Percentiles rank a stretch among this genome's conserved stretches.
Evolutionary conservation across 2,797 vertebrate genomes (phyloP).

Genomic region (Pogonophryne albipinna): DNA sequence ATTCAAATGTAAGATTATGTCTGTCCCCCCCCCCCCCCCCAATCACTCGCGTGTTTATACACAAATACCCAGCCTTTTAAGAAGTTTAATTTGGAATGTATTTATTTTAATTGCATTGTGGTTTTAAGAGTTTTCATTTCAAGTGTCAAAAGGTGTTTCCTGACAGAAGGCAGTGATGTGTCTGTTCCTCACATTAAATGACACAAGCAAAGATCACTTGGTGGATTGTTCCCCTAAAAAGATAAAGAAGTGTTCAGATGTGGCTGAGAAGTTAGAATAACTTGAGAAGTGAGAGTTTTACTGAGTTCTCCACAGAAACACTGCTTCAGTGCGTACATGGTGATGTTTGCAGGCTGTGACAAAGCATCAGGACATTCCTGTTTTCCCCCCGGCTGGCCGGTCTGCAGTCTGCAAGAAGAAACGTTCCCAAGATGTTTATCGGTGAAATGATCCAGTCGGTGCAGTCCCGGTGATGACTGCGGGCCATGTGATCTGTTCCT

Average conservation of each 20-base stretch:
- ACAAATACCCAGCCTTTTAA: neutral
- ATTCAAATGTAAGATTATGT: neutral
- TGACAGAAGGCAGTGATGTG: slow-evolving; percentile 47
- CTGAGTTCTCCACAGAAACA: neutral
- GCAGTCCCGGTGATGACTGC: slow-evolving; percentile 50
- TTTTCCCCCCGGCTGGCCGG: slow-evolving; percentile 48
- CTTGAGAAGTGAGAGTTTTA: slow-evolving; percentile 38
- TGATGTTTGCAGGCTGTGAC: slow-evolving; percentile 48
- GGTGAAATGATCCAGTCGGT: slow-evolving; percentile 67
- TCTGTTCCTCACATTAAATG: slow-evolving; percentile 41
- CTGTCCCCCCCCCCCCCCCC: too few relatives aligned
- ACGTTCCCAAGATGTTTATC: slow-evolving; percentile 85
- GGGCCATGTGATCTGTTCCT: slow-evolving; percentile 69
- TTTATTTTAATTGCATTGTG: neutral
- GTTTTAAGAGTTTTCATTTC: slow-evolving; percentile 22
- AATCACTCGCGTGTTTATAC: neutral
- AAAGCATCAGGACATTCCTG: slow-evolving; percentile 73
- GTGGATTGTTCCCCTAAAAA: neutral
- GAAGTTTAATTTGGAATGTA: neutral
- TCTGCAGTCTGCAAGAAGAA: slow-evolving; percentile 66
- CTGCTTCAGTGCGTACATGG: neutral
- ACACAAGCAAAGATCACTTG: slow-evolving; percentile 16
- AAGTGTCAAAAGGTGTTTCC: slow-evolving; percentile 52
- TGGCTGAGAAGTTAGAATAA: slow-evolving; percentile 44
- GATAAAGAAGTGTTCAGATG: slow-evolving; percentile 14